Base-by-base conservation (phyloP, 2,888 invertebrate species). In the Conus canariensis region DNA sequence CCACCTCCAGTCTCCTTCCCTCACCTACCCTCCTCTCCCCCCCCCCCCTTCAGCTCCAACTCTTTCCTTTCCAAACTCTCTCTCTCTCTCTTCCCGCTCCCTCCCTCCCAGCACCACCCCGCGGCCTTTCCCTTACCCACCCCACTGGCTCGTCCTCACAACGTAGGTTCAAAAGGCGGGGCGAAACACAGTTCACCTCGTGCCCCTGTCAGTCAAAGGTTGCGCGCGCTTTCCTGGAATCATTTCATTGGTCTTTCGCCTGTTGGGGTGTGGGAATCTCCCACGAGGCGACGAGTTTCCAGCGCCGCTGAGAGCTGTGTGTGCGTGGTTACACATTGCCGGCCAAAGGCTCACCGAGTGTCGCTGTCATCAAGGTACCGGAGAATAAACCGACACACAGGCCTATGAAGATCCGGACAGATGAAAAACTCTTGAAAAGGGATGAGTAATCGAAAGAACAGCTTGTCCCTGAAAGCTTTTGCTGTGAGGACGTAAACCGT, bases 191-290 rank as follows among this genome's bases (percentile, higher is more conserved):
- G 12, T 56, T 82, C 82, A 82, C 82, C 82, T 82, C 56, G 82
- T 19, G 6, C 19, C 19, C 82, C 16, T 56, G 82, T 56, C 82
- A 82, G 14, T 82, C 82, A 82, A 45, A 56, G 82, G n/a, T 56
- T 45, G 82, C 82, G 56, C 82, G 82, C 82, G 82, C 56, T 82
- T 82, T 56, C 56, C 82, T 16, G 8, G 56, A 8, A 22, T 56
- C n/a, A 56, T 56, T 82, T 82, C 56, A 82, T 82, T 82, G 82
- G 82, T 82, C 82, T 45, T 19, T 77, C 12, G 77, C 77, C 30
- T 6, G 30, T 10, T 30, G 19, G 56, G 82, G 19, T 82, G 82
- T 82, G 82, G 56, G 82, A 82, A 56, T 56, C 82, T 82, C 82
- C 82, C 82, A 82, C 82, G 82, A 82, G 82, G 82, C 56, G 56